A percentile compares a stretch with the other conserved stretches of the same genome.
Conservation (phyloP, 2,113 vertebrate species). For the Syngnathus typhle region DNA sequence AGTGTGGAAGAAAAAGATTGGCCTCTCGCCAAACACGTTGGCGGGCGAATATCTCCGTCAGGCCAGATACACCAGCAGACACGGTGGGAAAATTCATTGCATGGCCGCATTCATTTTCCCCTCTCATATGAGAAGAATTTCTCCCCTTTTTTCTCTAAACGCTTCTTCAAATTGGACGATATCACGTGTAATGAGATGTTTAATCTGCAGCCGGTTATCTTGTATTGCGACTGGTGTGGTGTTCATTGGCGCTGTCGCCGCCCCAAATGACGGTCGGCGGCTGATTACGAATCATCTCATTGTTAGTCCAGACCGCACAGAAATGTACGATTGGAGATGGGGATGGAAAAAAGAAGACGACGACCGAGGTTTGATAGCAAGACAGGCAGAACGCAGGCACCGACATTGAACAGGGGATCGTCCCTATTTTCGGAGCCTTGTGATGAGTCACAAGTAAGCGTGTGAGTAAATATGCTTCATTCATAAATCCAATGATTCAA, state of each 20-base stretch:
- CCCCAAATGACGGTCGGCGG: slow-evolving; percentile 6
- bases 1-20: slow-evolving; percentile 11
- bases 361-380: background rate
- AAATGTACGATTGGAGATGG: slow-evolving; percentile 20
- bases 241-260: slow-evolving; percentile 22
- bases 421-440: slow-evolving; percentile 38
- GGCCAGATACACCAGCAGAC: slow-evolving; percentile 9
- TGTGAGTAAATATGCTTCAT: slow-evolving; percentile 37
- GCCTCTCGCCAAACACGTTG: slow-evolving; percentile 7
- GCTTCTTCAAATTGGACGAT: background rate
- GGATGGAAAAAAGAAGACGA: slow-evolving; percentile 16
- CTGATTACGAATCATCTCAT: slow-evolving; percentile 17
- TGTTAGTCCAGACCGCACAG: slow-evolving; percentile 17
- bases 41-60: slow-evolving; percentile 2
- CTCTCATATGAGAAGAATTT: background rate
- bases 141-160: background rate
- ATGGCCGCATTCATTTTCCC: background rate
- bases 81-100: slow-evolving; percentile 2
- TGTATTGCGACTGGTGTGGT: slow-evolving; percentile 15
- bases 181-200: slow-evolving; percentile 1
- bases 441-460: slow-evolving; percentile 49
- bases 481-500: slow-evolving; percentile 47
- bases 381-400: background rate
- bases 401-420: slow-evolving; percentile 22
- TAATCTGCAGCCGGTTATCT: slow-evolving; percentile 9